Percentiles rank a stretch among this genome's conserved stretches.
phyloP scores from a whole-genome alignment of 1,140 invertebrate species.

The Lepidurus couesii region DNA sequence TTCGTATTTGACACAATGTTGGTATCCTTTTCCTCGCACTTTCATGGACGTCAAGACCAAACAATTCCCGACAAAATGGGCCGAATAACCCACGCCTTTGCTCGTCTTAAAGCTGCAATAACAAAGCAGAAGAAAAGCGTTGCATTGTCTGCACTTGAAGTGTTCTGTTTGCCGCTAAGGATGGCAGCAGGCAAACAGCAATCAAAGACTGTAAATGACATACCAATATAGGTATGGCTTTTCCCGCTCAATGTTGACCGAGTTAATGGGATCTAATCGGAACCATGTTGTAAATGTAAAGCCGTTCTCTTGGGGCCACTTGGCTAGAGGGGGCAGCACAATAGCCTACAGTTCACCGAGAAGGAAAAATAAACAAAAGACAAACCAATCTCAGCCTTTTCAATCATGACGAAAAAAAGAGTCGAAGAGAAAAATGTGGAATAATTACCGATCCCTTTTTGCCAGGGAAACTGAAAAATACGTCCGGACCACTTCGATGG shows the following conservation, averaged over 20 bases:
- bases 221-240: conserved; percentile 97
- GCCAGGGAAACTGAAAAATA: conserved; percentile 99
- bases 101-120: conserved; percentile 90
- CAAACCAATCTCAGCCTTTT: not conserved
- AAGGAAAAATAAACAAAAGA: not conserved
- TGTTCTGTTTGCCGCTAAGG: conserved; percentile 3
- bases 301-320: conserved; percentile 98
- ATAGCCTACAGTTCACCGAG: conserved; percentile 62
- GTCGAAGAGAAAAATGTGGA: not conserved
- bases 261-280: conserved; percentile 94
- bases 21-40: conserved; percentile 97
- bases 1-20: conserved; percentile 99
- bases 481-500: conserved; percentile 93
- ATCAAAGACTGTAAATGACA: conserved; percentile 44
- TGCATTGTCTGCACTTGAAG: conserved; percentile 8
- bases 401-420: not conserved
- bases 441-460: conserved; percentile 92
- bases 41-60: conserved; percentile 98
- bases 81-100: conserved; percentile 98
- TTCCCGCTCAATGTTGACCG: conserved; percentile 95
- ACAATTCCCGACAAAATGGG: conserved; percentile 98
- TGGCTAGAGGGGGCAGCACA: conserved; percentile 88
- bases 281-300: conserved; percentile 99
- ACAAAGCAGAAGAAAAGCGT: conserved; percentile 31
- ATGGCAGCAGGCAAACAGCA: conserved; percentile 1